Base-by-base conservation (phyloP, 2,113 vertebrate genomes). In the Eolophus roseicapilla region DNA sequence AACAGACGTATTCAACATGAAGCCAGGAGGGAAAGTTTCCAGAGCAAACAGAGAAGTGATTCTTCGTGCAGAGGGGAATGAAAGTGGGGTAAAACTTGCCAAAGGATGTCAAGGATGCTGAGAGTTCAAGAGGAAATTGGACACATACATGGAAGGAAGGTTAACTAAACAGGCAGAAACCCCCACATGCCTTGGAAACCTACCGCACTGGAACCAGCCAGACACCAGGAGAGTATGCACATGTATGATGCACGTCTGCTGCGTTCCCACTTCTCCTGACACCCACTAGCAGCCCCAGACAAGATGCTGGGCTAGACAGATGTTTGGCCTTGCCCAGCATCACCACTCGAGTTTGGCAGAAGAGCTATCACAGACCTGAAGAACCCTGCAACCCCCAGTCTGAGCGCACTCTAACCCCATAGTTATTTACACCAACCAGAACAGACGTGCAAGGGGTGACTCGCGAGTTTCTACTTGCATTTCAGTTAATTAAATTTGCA, bases 271-370 rank as follows among this genome's bases (percentile, higher is more conserved):
- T 33, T 47, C 5, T 63, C 67, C 62, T 18, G 7, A 52, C n/a
- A 94, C 1, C 25, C 33, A 33, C 28, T 3, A 60, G 29, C 43
- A 68, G 57, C 28, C 55, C 60, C 0, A 6, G 77, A 68, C 23
- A 47, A 75, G 47, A 33, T 4, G 3, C 0, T 57, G 53, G 24
- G 39, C 33, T 35, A 44, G 20, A 55, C 4, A 77, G 19, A 64
- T 47, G 6, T 9, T 24, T 52, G 33, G 52, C 83, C 49, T 65
- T 47, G n/a, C 53, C 76, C 53, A 62, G 23, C 79, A 52, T 1
- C 0, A 0, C 24, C 28, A 31, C 35, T n/a, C 6, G 2, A 19
- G 35, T 37, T 82, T 64, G 11, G 57, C 24, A 52, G 53, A 41
- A 44, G 15, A 46, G 49, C 35, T 62, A 71, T 29, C 25, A 14